Evolutionary conservation across 1,140 invertebrate species (phyloP).

Genomic region (Drosophila murphyi): DNA sequence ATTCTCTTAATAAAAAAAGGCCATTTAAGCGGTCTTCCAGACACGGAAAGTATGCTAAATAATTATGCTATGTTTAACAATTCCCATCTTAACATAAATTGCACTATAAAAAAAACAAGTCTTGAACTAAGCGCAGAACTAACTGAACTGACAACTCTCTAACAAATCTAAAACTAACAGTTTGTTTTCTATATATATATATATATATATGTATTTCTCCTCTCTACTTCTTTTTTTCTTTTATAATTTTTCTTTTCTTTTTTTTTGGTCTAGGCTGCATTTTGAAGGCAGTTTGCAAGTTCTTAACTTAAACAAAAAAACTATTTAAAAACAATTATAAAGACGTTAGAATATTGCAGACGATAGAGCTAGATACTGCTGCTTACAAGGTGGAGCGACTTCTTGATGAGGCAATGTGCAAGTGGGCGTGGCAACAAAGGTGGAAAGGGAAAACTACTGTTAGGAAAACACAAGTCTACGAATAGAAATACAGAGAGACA

Average conservation of each 20-base stretch:
- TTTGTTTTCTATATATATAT: slow-evolving; percentile 9
- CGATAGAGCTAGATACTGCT: neutral
- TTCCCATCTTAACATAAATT: slow-evolving; percentile 49
- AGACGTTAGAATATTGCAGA: neutral
- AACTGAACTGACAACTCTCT: slow-evolving; percentile 50
- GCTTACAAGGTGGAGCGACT: no score
- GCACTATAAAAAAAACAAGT: slow-evolving; percentile 66
- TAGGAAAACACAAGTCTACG: no score
- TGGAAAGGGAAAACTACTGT: neutral
- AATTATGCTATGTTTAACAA: slow-evolving; percentile 37
- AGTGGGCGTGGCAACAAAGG: neutral
- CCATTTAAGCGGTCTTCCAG: slow-evolving; percentile 15
- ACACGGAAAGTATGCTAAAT: neutral
- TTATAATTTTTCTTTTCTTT: neutral
- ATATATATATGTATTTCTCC: slow-evolving; percentile 13
- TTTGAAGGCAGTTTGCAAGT: slow-evolving; percentile 51
- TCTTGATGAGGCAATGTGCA: neutral
- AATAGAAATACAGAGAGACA: no score
- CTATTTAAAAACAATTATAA: slow-evolving; percentile 4
- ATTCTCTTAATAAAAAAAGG: slow-evolving; percentile 11
- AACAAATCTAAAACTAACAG: slow-evolving; percentile 45
- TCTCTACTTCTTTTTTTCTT: neutral
- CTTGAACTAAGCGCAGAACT: slow-evolving; percentile 33
- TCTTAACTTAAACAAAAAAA: slow-evolving; percentile 26
- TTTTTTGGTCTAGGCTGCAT: slow-evolving; percentile 80